phyloP scores from a whole-genome alignment of 2,113 vertebrate genomes.

The Xyrauchen texanus region DNA sequence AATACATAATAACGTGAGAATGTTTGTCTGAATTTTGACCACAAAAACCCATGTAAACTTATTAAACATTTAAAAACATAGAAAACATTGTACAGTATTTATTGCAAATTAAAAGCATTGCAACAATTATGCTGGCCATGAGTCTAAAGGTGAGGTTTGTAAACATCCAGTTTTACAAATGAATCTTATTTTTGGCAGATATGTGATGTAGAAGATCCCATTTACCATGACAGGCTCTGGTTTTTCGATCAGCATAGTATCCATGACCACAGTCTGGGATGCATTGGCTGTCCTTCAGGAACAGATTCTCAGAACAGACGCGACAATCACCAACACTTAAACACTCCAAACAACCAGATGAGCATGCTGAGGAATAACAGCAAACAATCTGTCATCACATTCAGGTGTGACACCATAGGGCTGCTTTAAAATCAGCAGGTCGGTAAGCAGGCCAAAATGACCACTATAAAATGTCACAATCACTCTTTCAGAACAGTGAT shows the following conservation, averaged over 20 bases:
- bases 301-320: slow-evolving; percentile 72
- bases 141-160: too few relatives aligned
- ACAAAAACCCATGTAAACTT: too few relatives aligned
- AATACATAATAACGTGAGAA: too few relatives aligned
- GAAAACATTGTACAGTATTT: too few relatives aligned
- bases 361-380: slow-evolving; percentile 76
- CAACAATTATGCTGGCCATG: too few relatives aligned
- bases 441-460: not conserved
- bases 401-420: slow-evolving; percentile 1
- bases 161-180: not conserved
- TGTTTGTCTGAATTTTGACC: too few relatives aligned
- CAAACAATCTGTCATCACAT: not conserved
- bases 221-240: slow-evolving; percentile 82
- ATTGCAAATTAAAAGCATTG: too few relatives aligned
- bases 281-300: slow-evolving; percentile 80
- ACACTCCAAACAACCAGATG: slow-evolving; percentile 81
- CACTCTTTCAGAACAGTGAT: too few relatives aligned
- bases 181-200: not conserved
- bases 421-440: slow-evolving; percentile 10
- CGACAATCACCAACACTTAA: slow-evolving; percentile 70
- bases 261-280: slow-evolving; percentile 80
- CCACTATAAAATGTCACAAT: too few relatives aligned
- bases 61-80: too few relatives aligned
- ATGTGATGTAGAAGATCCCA: not conserved
- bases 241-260: slow-evolving; percentile 73